phyloP scores from a whole-genome alignment of 2,888 invertebrate species.

The Andrena trimmerana region DNA sequence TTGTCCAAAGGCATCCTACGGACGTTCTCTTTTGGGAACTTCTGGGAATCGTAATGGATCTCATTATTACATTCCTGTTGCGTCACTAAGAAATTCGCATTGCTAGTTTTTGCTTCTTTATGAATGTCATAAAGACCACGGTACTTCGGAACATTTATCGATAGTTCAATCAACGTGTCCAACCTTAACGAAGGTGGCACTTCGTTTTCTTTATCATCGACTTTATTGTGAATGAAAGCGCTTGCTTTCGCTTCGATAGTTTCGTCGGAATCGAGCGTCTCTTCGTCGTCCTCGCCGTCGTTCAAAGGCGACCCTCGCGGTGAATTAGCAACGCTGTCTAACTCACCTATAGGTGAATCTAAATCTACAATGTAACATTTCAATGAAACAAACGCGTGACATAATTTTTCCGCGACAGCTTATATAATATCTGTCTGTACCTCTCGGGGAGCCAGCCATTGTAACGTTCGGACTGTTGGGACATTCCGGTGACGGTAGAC shows the following conservation, averaged over 20 bases:
- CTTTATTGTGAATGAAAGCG: conserved; percentile 80
- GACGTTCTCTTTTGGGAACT: conserved; percentile 86
- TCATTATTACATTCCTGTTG: conserved; percentile 85
- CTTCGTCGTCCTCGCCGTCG: conserved; percentile 76
- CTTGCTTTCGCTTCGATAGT: conserved; percentile 77
- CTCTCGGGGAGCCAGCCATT: conserved; percentile 83
- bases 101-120: conserved; percentile 87
- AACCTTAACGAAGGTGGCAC: conserved; percentile 68
- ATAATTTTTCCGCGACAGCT: neutral
- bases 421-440: conserved; percentile 61
- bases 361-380: conserved; percentile 53
- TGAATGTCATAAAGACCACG: conserved; percentile 85
- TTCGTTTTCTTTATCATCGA: conserved; percentile 74
- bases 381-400: neutral
- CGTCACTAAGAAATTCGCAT: conserved; percentile 86
- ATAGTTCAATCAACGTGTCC: conserved; percentile 72
- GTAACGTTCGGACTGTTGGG: conserved; percentile 82
- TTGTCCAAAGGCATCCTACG: conserved; percentile 84
- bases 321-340: conserved; percentile 82
- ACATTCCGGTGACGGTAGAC: conserved; percentile 78
- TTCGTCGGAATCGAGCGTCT: conserved; percentile 81
- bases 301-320: conserved; percentile 79
- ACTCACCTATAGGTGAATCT: conserved; percentile 79
- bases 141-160: conserved; percentile 78
- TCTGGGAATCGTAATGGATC: conserved; percentile 87